A percentile compares a stretch with the other conserved stretches of the same genome.
Evolutionary conservation across 64 coral and sea anemone species (phyloP).

Genomic region (Hydrozoanthus tunicans): DNA sequence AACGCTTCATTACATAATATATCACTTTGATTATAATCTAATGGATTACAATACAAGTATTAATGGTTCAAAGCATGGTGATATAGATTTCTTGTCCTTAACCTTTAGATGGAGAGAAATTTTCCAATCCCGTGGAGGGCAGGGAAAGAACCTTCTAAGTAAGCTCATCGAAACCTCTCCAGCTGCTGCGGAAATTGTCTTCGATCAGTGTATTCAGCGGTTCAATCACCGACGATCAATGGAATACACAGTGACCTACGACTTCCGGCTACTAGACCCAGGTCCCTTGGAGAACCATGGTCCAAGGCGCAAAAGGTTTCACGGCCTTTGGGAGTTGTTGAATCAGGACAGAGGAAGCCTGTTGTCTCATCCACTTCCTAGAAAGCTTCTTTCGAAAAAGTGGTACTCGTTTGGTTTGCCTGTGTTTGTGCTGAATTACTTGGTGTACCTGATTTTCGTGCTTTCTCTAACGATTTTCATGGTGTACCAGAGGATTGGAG

Average conservation of each 20-base stretch:
- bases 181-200: slow-evolving; percentile 54
- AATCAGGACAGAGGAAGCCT: slow-evolving; percentile 8
- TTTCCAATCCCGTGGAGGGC: slow-evolving; percentile 24
- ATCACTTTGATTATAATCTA: too few relatives aligned
- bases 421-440: slow-evolving; percentile 12
- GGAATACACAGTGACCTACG: slow-evolving; percentile 43
- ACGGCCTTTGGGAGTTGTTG: slow-evolving; percentile 43
- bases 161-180: slow-evolving; percentile 49
- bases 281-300: background rate
- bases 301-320: slow-evolving; percentile 1
- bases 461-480: slow-evolving; percentile 40
- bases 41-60: background rate
- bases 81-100: background rate
- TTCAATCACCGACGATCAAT: slow-evolving; percentile 7
- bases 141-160: slow-evolving; percentile 30
- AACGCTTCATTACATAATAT: too few relatives aligned
- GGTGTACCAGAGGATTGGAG: background rate
- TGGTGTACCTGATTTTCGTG: slow-evolving; percentile 20
- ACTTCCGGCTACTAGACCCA: slow-evolving; percentile 53
- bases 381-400: slow-evolving; percentile 25
- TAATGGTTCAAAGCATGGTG: background rate
- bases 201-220: slow-evolving; percentile 49
- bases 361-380: slow-evolving; percentile 41
- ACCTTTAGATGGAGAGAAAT: slow-evolving; percentile 45
- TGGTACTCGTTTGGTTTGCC: slow-evolving; percentile 34